Conservation (phyloP, 2,888 invertebrate species). For the Euspilapteryx auroguttella region DNA sequence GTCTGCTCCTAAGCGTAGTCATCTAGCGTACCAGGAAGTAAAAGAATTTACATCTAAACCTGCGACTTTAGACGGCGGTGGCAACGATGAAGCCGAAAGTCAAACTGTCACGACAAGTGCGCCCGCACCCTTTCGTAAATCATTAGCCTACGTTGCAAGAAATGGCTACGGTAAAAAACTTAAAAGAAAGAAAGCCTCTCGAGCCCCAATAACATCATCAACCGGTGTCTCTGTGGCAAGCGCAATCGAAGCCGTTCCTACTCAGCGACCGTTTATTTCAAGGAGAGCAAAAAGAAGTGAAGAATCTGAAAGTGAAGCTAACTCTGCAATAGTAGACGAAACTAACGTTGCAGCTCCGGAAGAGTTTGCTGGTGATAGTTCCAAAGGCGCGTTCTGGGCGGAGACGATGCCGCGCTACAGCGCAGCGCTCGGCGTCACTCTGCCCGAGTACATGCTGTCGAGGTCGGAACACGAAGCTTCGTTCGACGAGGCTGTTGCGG, state of each 20-base stretch:
- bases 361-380: conserved; percentile 55
- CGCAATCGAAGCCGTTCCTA: conserved; percentile 11
- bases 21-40: conserved; percentile 68
- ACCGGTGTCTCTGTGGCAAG: conserved; percentile 15
- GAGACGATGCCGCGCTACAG: conserved; percentile 69
- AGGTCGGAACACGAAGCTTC: conserved; percentile 69
- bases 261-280: conserved; percentile 7
- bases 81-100: conserved; percentile 34
- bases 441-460: conserved; percentile 70
- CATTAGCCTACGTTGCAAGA: conserved; percentile 38
- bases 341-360: conserved; percentile 43
- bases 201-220: conserved; percentile 13
- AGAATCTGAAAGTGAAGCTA: conserved; percentile 26
- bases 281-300: conserved; percentile 32
- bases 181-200: conserved; percentile 39
- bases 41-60: conserved; percentile 62
- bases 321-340: conserved; percentile 28
- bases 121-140: conserved; percentile 22
- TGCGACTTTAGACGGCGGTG: conserved; percentile 25
- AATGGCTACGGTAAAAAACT: conserved; percentile 35
- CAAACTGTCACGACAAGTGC: conserved; percentile 36
- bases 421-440: conserved; percentile 61
- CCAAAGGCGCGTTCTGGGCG: conserved; percentile 66
- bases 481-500: conserved; percentile 62
- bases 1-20: conserved; percentile 65